Evolutionary conservation across 1,140 invertebrate species (phyloP), one percentile per base, ranked within the genome.

Genomic region (Pseudomyrmex flavicornis): DNA sequence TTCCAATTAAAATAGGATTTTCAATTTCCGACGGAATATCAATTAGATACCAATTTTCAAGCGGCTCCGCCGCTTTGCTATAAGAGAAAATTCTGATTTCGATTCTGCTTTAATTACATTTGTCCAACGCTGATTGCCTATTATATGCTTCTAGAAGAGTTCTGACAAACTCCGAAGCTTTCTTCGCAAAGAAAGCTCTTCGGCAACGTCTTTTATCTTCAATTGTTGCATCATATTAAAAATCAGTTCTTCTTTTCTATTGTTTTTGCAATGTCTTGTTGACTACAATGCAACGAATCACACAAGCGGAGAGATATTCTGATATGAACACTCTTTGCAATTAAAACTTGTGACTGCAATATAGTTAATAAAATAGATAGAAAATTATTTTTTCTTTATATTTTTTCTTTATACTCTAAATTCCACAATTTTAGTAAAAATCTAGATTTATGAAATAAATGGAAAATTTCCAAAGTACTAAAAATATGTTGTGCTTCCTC

Each of bases 11-110:
- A 73, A 58, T 54, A 65, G 48, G 15, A 56, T 63, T 62, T 86
- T 85, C 74, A 85, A 82, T 86, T 83, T 58, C 56, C 79, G n/a
- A n/a, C 66, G 61, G 56, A 86, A 87, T 73, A 86, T 87, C 72
- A 77, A 87, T 79, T 87, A 73, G 59, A 48, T 54, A 15, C 48
- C 54, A 73, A 86, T 87, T 84, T 79, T 73, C 73, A 48, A n/a
- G 46, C 56, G 56, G 63, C 73, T 66, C 70, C 22, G 9, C 50
- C 35, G 61, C 26, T 26, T 26, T 10, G 50, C 70, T 74, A 35
- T 35, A 35, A 54, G 12, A 10, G 54, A 76, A 80, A 52, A 63
- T 17, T 63, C 58, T 56, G 58, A 72, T 58, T 84, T 87, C 61
- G 68, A 87, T 74, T 84, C 69, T 69, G 63, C 56, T 72, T 85